Base-by-base conservation (phyloP, 1,140 invertebrate species). In the Sycophila sp. region DNA sequence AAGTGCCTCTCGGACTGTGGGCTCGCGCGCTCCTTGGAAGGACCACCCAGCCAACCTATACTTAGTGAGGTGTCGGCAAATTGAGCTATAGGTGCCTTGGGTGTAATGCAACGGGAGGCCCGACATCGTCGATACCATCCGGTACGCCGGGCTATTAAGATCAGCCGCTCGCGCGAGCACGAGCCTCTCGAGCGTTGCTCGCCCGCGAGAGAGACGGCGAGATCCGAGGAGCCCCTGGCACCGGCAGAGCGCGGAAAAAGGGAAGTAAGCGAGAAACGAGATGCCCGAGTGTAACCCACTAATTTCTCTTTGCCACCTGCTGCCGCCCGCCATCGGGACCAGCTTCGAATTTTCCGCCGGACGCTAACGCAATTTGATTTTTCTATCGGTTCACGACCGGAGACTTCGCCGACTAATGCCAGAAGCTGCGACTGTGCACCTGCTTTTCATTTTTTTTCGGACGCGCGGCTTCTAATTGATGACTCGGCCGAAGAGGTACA, bases 51-150 rank as follows among this genome's bases (percentile, higher is more conserved):
- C 78, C 77, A 86, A 85, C 85, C 85, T 86, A 86, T 86, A 86
- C 85, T 86, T 85, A 85, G 83, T 80, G 83, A 86, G 83, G 85
- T 86, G 85, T 86, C 85, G 84, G 85, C 84, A 86, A 86, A 85
- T 86, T 85, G 85, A 85, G 85, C 85, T 85, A 85, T 85, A 86
- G 83, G 81, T 82, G 83, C 79, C 76, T 78, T 78, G 80, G 77
- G 81, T 66, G 55, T 82, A 84, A 83, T 81, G 78, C 77, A 77
- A 78, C 76, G 70, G 78, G 71, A 73, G 72, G 72, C 67, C 71
- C 73, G 63, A 71, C 74, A 77, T 78, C 75, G 76, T 78, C 81
- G 81, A 83, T 84, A 84, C 77, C 77, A 80, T 80, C 78, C 80
- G 75, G 74, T 62, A 42, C 45, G 42, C 55, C 15, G 26, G 32